Conservation (phyloP, 1,140 invertebrate species). For the Drosophila nannoptera region DNA sequence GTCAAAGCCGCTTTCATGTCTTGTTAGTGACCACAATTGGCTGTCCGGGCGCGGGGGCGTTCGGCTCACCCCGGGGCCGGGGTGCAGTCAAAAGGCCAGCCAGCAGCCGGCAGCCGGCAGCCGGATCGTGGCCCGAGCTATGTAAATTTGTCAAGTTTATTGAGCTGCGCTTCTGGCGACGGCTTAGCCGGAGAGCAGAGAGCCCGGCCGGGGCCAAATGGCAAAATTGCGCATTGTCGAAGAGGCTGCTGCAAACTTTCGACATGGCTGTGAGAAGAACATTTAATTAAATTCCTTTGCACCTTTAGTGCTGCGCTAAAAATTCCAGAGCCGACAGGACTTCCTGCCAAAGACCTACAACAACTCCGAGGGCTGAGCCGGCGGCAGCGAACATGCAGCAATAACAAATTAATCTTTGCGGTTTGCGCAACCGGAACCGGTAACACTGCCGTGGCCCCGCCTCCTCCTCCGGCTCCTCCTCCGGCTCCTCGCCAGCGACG, state of each 20-base stretch:
- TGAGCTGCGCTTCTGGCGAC: constrained; percentile 39
- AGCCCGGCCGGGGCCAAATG: constrained; percentile 40
- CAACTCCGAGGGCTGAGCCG: constrained; percentile 19
- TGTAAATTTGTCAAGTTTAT: constrained; percentile 70
- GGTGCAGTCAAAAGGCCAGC: constrained; percentile 10
- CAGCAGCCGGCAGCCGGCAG: too few species aligned
- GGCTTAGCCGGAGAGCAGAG: constrained; percentile 19
- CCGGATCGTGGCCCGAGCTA: constrained; percentile 17
- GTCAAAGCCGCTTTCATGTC: constrained; percentile 32
- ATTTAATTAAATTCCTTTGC: constrained; percentile 78
- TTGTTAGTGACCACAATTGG: constrained; percentile 22
- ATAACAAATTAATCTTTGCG: constrained; percentile 77
- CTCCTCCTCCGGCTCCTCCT: neutral
- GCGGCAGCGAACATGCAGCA: constrained; percentile 34
- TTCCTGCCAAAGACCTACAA: constrained; percentile 31
- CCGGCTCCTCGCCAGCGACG: constrained; percentile 1
- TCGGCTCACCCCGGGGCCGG: neutral
- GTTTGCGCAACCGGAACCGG: constrained; percentile 43
- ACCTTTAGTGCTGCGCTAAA: constrained; percentile 77
- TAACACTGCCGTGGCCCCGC: constrained; percentile 4
- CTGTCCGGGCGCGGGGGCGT: neutral
- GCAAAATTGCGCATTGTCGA: constrained; percentile 37
- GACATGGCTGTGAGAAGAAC: constrained; percentile 50
- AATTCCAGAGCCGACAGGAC: constrained; percentile 58
- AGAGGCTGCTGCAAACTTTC: constrained; percentile 58